Percentiles rank a stretch among this genome's conserved stretches.
Conservation (phyloP, 1,140 invertebrate species). For the Magallana ariakensis region DNA sequence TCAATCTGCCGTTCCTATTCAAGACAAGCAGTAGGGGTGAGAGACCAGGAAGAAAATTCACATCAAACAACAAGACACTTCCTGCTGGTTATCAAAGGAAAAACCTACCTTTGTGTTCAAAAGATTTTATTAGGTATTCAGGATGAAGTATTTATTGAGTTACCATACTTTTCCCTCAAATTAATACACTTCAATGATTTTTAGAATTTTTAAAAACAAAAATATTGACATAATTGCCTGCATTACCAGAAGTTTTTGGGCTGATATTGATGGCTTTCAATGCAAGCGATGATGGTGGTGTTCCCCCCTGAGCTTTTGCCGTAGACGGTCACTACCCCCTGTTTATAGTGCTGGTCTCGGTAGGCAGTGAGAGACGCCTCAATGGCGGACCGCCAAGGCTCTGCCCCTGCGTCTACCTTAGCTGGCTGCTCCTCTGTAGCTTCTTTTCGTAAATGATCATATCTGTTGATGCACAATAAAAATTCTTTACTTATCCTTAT, state of each 20-base stretch:
- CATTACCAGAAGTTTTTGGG: constrained; percentile 97
- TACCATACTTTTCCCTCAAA: too few species aligned
- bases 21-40: neutral
- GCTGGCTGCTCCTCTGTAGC: constrained; percentile 88
- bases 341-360: constrained; percentile 93
- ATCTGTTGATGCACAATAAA: constrained; percentile 78
- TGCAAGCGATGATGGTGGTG: constrained; percentile 91
- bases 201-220: too few species aligned
- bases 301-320: constrained; percentile 84
- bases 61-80: too few species aligned
- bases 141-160: too few species aligned
- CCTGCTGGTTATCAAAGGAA: too few species aligned
- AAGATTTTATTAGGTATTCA: too few species aligned
- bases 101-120: too few species aligned
- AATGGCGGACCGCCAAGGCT: constrained; percentile 93
- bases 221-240: too few species aligned
- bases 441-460: constrained; percentile 97
- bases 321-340: constrained; percentile 94
- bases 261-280: constrained; percentile 97
- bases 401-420: constrained; percentile 85
- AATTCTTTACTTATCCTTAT: too few species aligned
- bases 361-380: constrained; percentile 93
- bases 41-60: too few species aligned
- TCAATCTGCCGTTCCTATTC: constrained; percentile 96
- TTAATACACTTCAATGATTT: too few species aligned